Evolutionary conservation across 2,888 invertebrate genomes (phyloP).

Genomic region (Ophion slaviceki): DNA sequence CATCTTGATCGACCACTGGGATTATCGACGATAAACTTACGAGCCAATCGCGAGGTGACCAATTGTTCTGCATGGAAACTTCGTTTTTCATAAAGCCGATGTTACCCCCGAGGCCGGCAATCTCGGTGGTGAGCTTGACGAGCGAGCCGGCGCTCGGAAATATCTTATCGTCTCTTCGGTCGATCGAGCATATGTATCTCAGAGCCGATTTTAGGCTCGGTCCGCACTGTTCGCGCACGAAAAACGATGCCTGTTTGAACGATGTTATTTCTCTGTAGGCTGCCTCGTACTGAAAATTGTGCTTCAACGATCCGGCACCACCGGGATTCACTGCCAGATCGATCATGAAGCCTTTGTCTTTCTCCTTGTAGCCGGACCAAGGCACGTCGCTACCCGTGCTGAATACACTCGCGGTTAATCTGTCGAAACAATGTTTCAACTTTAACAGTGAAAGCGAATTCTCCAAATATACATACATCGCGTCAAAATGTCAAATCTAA

Average conservation of each 20-base stretch:
- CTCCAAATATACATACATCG: neutral
- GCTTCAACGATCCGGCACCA: conserved; percentile 85
- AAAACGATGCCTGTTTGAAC: conserved; percentile 91
- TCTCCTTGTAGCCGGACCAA: conserved; percentile 92
- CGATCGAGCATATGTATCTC: conserved; percentile 91
- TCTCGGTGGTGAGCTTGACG: conserved; percentile 91
- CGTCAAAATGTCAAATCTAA: too few relatives aligned
- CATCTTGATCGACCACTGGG: neutral
- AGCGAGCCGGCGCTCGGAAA: conserved; percentile 91
- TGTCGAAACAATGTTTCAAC: conserved; percentile 79
- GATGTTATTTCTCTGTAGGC: conserved; percentile 92
- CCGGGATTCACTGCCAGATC: conserved; percentile 90
- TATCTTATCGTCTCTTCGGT: conserved; percentile 91
- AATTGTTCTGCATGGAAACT: conserved; percentile 88
- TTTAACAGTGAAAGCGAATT: neutral
- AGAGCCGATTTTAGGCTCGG: conserved; percentile 95
- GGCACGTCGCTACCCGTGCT: conserved; percentile 91
- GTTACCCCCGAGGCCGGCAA: conserved; percentile 96
- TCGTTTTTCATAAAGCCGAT: conserved; percentile 95
- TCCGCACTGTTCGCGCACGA: conserved; percentile 94
- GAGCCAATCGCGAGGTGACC: conserved; percentile 86
- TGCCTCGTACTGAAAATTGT: conserved; percentile 95
- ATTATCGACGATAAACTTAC: conserved; percentile 82
- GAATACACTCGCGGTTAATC: conserved; percentile 89
- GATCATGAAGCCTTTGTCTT: conserved; percentile 90